phyloP scores from a whole-genome alignment of 2,113 vertebrate genomes.

The Zapus hudsonius region DNA sequence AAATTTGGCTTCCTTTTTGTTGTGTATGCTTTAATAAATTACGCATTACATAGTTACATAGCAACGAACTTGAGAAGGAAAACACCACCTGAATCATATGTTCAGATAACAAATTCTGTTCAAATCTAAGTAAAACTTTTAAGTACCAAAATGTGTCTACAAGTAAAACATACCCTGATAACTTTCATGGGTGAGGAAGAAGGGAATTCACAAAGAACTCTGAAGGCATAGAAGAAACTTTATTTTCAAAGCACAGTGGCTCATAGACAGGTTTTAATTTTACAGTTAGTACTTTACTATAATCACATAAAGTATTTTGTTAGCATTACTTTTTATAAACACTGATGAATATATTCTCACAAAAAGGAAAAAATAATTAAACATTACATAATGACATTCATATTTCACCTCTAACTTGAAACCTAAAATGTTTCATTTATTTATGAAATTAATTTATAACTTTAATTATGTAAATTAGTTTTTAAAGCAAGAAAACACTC shows the following conservation, averaged over 20 bases:
- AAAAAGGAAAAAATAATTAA: background rate
- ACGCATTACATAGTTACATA: background rate
- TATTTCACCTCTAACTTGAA: background rate
- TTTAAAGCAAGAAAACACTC: background rate
- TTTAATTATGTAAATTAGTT: background rate
- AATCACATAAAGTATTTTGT: background rate
- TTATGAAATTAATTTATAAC: slow-evolving; percentile 35
- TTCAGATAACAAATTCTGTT: slow-evolving; percentile 2
- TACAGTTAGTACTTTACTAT: background rate
- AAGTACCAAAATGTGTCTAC: too few relatives aligned
- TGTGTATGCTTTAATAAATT: background rate
- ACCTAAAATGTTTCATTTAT: background rate
- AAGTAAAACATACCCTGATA: too few relatives aligned
- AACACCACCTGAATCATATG: background rate
- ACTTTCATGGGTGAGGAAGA: background rate
- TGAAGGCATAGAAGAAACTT: background rate
- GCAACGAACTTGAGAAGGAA: background rate
- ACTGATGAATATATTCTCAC: background rate
- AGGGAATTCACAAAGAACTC: background rate
- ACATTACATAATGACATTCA: background rate
- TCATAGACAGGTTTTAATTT: background rate
- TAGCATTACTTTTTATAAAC: background rate
- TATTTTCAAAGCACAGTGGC: background rate
- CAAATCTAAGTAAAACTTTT: too few relatives aligned
- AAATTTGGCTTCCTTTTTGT: background rate